Conservation (phyloP, 2,797 vertebrate genomes). For the Pseudocheirus occidentalis region DNA sequence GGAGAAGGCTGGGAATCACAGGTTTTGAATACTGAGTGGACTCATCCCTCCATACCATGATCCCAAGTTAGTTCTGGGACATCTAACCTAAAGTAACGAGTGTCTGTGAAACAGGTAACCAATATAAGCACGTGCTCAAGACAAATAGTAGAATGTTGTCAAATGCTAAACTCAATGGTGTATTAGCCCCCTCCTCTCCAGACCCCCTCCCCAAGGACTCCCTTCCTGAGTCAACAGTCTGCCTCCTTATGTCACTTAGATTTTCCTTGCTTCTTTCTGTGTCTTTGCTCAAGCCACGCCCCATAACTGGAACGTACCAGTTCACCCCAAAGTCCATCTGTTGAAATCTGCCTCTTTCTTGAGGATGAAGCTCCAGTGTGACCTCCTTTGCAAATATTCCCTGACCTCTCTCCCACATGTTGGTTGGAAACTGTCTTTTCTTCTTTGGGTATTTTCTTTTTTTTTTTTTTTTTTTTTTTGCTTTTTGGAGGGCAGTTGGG, state of each 20-base stretch:
- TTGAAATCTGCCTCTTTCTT: not conserved
- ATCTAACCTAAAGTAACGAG: not conserved
- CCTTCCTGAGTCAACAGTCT: not conserved
- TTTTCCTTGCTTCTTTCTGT: not conserved
- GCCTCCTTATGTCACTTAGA: not conserved
- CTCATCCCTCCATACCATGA: not conserved
- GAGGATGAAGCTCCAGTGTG: not conserved
- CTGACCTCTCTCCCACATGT: not conserved
- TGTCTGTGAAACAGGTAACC: not conserved
- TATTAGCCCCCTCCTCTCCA: too few species aligned
- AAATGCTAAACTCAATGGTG: not conserved
- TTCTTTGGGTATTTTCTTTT: not conserved
- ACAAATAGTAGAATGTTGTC: not conserved
- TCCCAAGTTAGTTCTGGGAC: not conserved
- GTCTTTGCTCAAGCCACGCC: not conserved
- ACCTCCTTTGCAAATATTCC: not conserved
- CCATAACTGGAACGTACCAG: not conserved
- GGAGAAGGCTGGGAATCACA: not conserved
- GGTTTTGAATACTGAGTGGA: not conserved
- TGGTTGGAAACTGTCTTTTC: not conserved
- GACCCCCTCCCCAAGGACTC: too few species aligned
- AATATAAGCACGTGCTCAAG: not conserved
- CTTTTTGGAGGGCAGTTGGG: too few species aligned
- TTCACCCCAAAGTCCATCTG: not conserved
- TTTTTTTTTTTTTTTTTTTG: too few species aligned